Conservation (phyloP, 2,888 invertebrate species). For the Melanostoma mellinum region DNA sequence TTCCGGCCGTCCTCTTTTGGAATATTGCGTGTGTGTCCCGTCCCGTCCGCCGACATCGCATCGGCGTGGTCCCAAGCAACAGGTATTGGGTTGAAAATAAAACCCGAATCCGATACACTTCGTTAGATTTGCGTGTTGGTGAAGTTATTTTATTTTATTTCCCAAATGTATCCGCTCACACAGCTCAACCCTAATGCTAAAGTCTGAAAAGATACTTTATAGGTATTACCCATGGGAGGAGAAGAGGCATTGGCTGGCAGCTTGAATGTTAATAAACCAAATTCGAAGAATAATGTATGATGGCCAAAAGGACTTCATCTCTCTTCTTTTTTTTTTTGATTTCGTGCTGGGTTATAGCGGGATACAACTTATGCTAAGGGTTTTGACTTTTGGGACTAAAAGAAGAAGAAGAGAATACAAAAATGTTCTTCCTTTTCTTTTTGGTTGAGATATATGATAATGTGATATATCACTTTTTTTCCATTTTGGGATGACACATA, state of each 20-base stretch:
- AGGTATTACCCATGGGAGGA: not conserved
- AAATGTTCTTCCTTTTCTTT: not conserved
- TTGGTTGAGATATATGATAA: constrained; percentile 10
- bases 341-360: not conserved
- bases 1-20: constrained; percentile 11
- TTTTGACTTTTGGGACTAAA: constrained; percentile 11
- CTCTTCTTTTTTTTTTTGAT: constrained; percentile 1
- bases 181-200: not conserved
- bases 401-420: not conserved
- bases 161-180: constrained; percentile 37
- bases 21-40: constrained; percentile 27
- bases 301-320: constrained; percentile 37
- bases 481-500: not conserved
- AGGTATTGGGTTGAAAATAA: constrained; percentile 22
- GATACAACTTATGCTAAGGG: not conserved
- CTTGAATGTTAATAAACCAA: constrained; percentile 56
- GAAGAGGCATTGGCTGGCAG: constrained; percentile 15
- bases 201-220: not conserved
- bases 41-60: no score
- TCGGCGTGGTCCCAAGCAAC: constrained; percentile 13
- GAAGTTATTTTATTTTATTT: constrained; percentile 38
- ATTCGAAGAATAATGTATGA: constrained; percentile 35
- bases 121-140: constrained; percentile 61
- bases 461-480: not conserved
- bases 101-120: constrained; percentile 46